Evolutionary conservation across 2,888 invertebrate genomes (phyloP).

Genomic region (Lucinisca nassula): DNA sequence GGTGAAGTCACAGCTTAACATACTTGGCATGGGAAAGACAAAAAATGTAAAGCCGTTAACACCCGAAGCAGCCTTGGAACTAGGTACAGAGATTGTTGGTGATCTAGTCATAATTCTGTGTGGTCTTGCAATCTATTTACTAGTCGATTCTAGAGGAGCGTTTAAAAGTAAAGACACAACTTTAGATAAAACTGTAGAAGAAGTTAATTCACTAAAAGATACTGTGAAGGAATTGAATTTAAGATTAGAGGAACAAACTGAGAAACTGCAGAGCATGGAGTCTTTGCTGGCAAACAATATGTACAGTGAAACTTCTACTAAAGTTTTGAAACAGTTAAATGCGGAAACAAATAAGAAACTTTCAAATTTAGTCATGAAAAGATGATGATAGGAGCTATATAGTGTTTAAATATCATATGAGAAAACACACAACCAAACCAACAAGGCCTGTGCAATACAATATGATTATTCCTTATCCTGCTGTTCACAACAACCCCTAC

Average conservation of each 20-base stretch:
- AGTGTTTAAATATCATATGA: too few species aligned
- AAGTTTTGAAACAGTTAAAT: slow-evolving; percentile 26
- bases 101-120: slow-evolving; percentile 51
- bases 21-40: slow-evolving; percentile 53
- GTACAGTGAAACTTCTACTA: slow-evolving; percentile 37
- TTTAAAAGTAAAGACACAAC: slow-evolving; percentile 30
- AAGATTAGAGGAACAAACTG: slow-evolving; percentile 40
- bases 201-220: slow-evolving; percentile 40
- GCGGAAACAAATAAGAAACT: not conserved
- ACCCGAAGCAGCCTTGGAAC: slow-evolving; percentile 61
- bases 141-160: slow-evolving; percentile 29
- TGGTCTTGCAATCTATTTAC: slow-evolving; percentile 53
- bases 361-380: not conserved
- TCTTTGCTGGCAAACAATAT: slow-evolving; percentile 31
- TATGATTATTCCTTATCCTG: too few species aligned
- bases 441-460: too few species aligned
- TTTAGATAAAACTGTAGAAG: slow-evolving; percentile 26
- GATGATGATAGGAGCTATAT: too few species aligned
- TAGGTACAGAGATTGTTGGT: slow-evolving; percentile 57
- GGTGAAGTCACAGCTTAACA: slow-evolving; percentile 34
- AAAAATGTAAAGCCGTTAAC: slow-evolving; percentile 55
- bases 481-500: too few species aligned
- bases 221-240: slow-evolving; percentile 39
- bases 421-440: too few species aligned
- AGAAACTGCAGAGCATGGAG: slow-evolving; percentile 46